Conservation (phyloP, 2,797 vertebrate species). For the Trichosurus vulpecula region DNA sequence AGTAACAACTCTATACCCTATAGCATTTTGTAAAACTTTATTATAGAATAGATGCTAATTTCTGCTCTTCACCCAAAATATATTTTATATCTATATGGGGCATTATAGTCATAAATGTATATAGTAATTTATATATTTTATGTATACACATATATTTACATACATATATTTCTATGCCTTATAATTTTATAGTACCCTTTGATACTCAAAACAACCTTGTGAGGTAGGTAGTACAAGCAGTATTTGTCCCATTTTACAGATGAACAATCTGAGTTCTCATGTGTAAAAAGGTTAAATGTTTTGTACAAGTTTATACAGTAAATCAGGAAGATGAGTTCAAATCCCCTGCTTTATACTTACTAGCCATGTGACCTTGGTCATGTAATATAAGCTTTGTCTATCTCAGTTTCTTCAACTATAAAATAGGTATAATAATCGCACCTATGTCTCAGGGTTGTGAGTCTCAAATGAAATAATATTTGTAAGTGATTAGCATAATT, state of each 20-base stretch:
- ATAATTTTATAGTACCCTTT: neutral
- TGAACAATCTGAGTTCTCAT: rapidly evolving
- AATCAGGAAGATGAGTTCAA: neutral
- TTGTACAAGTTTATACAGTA: neutral
- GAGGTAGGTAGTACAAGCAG: neutral
- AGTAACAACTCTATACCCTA: neutral
- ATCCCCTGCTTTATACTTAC: neutral
- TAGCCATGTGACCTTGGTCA: neutral
- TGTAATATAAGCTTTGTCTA: neutral
- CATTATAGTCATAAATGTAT: too few relatives aligned
- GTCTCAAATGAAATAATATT: neutral
- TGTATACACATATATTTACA: too few relatives aligned
- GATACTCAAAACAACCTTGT: neutral
- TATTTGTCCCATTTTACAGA: neutral
- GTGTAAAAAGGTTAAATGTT: neutral
- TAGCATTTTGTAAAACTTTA: neutral
- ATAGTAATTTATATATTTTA: neutral
- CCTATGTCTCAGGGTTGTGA: neutral
- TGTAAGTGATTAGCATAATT: neutral
- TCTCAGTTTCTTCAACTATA: neutral
- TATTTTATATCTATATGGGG: neutral
- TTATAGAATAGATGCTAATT: neutral
- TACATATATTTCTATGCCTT: neutral
- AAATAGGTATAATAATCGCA: neutral
- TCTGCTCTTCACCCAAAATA: neutral